Evolutionary conservation across 2,888 invertebrate genomes (phyloP).

Genomic region (Ditula angustiorana): DNA sequence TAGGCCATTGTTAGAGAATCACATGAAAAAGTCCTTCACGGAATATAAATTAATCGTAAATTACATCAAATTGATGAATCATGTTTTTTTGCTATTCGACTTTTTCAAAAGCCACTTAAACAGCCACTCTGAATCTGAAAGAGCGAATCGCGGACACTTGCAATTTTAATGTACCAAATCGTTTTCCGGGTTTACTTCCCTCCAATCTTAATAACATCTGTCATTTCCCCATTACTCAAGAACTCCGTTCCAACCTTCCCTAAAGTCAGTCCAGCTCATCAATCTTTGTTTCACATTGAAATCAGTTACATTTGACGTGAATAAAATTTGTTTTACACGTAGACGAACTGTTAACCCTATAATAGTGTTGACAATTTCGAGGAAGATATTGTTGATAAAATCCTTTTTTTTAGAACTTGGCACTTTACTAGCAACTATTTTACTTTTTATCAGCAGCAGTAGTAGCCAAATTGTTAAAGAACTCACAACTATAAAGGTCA

Average conservation of each 20-base stretch:
- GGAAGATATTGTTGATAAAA: too few species aligned
- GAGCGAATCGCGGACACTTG: not conserved
- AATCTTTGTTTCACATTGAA: conserved; percentile 24
- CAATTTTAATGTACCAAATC: conserved; percentile 14
- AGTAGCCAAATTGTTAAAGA: too few species aligned
- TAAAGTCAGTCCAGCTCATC: conserved; percentile 4
- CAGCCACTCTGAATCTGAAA: not conserved
- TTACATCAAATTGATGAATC: not conserved
- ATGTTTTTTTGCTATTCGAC: not conserved
- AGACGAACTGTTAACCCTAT: not conserved
- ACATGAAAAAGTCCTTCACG: too few species aligned
- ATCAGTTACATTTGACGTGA: not conserved
- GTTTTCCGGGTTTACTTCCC: conserved; percentile 4
- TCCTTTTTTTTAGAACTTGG: too few species aligned
- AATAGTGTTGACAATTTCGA: not conserved
- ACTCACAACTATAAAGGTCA: too few species aligned
- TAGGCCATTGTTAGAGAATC: too few species aligned
- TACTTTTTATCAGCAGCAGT: too few species aligned
- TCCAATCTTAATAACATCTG: conserved; percentile 17
- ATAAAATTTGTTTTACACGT: conserved; percentile 3
- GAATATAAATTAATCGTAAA: too few species aligned
- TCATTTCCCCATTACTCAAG: conserved; percentile 19
- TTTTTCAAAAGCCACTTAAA: not conserved
- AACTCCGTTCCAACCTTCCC: conserved; percentile 1
- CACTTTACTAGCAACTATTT: too few species aligned